Evolutionary conservation across 2,113 vertebrate genomes (phyloP).

Genomic region (Rhinoderma darwinii): DNA sequence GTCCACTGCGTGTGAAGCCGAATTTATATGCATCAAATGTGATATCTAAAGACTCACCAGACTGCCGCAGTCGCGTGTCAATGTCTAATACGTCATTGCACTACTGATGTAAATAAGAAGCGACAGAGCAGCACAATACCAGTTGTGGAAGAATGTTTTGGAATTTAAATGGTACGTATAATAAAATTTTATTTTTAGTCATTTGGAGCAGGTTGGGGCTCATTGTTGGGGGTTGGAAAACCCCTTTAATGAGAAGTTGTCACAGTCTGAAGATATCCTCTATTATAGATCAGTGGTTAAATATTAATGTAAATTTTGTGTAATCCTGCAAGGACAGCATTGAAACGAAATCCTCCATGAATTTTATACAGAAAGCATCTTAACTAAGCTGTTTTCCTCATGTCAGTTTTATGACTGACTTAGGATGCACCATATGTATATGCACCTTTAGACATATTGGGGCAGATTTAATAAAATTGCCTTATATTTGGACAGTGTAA

Average conservation of each 20-base stretch:
- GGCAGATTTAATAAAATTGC: no score
- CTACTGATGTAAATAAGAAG: no score
- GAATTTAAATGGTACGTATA: no score
- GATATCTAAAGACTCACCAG: slow-evolving; percentile 2
- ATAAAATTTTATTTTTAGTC: no score
- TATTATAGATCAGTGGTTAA: neutral
- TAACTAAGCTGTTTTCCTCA: neutral
- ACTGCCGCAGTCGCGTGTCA: no score
- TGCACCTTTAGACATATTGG: neutral
- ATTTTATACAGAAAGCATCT: neutral
- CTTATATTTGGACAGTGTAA: no score
- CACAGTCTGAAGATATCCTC: neutral
- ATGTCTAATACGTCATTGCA: no score
- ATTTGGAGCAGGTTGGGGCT: no score
- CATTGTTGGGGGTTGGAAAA: no score
- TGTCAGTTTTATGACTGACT: neutral
- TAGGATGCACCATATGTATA: neutral
- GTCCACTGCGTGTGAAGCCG: slow-evolving; percentile 27
- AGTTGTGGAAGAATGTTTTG: no score
- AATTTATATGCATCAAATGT: slow-evolving; percentile 1
- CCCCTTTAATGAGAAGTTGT: neutral
- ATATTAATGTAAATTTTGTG: neutral
- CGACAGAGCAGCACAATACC: no score
- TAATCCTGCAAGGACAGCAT: neutral
- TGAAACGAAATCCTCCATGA: neutral